Base-by-base conservation (phyloP, 2,797 vertebrate species). In the Synaphobranchus kaupii region DNA sequence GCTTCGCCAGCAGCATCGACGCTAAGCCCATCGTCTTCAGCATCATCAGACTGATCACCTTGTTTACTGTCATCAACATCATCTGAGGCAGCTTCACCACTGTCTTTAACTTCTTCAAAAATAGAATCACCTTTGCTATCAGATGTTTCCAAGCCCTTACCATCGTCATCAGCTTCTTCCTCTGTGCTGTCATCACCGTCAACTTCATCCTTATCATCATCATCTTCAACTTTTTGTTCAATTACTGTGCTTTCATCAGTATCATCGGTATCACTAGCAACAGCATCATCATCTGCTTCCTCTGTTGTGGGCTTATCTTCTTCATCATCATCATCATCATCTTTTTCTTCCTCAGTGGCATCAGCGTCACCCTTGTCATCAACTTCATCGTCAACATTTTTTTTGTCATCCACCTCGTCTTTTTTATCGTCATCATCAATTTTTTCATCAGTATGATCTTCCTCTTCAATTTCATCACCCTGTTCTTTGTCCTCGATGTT, bases 81-180 rank as follows among this genome's bases (percentile, higher is more conserved):
- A 48, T 87, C 94, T n/a, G 92, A 92, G 8, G 94, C 94, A 3
- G 91, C 93, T 48, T 94, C 84, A 56, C 91, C 89, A 0, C 93
- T 93, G 0, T 92, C 94, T 90, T 47, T 52, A 54, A 15, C 54
- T 28, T 87, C 63, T 34, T 85, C 84, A 80, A 63, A 52, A 84
- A 73, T 54, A 80, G 87, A 54, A 0, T 91, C 85, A 5, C 48
- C 85, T 44, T 84, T 85, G 0, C 86, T 83, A 0, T 87, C 90
- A 6, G 90, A 68, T 2, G 87, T 86, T 44, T 58, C 85, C 25
- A 71, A 12, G 25, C 83, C 86, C 3, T 86, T 83, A 1, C 52
- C 50, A 39, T 56, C 85, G 31, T 12, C 39, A n/a, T 81, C 73
- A 50, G 28, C 15, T 48, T 39, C 25, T 31, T 71, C 22, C 7